Evolutionary conservation across 2,888 invertebrate species (phyloP).

Genomic region (Pharmacophagus antenor): DNA sequence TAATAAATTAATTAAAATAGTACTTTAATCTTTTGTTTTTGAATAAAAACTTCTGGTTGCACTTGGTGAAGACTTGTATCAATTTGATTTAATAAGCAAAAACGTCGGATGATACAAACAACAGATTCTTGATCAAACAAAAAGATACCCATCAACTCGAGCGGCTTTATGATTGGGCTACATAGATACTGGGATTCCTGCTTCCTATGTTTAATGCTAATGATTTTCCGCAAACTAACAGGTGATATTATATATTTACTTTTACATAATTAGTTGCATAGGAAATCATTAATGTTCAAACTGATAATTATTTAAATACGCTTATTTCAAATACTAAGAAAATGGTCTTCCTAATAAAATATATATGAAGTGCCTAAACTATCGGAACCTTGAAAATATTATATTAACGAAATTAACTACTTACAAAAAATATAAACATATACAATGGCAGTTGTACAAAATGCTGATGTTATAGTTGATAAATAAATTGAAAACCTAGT

Average conservation of each 20-base stretch:
- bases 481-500: not conserved
- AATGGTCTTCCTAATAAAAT: too few relatives aligned
- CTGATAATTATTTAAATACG: too few relatives aligned
- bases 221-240: slow-evolving; percentile 19
- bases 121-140: slow-evolving; percentile 11
- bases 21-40: too few relatives aligned
- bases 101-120: slow-evolving; percentile 1
- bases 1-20: too few relatives aligned
- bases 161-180: not conserved
- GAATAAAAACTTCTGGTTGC: too few relatives aligned
- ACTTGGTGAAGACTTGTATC: not conserved
- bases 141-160: not conserved
- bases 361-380: too few relatives aligned
- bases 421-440: too few relatives aligned
- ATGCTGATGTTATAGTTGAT: not conserved
- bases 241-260: slow-evolving; percentile 14
- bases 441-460: too few relatives aligned
- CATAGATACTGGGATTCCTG: slow-evolving; percentile 1
- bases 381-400: too few relatives aligned
- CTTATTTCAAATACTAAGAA: too few relatives aligned
- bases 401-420: too few relatives aligned
- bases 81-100: not conserved
- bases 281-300: too few relatives aligned
- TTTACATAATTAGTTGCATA: not conserved
- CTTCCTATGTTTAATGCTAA: slow-evolving; percentile 20